Base-by-base conservation (phyloP, 1,140 invertebrate species). In the Trypoxylus dichotomus region DNA sequence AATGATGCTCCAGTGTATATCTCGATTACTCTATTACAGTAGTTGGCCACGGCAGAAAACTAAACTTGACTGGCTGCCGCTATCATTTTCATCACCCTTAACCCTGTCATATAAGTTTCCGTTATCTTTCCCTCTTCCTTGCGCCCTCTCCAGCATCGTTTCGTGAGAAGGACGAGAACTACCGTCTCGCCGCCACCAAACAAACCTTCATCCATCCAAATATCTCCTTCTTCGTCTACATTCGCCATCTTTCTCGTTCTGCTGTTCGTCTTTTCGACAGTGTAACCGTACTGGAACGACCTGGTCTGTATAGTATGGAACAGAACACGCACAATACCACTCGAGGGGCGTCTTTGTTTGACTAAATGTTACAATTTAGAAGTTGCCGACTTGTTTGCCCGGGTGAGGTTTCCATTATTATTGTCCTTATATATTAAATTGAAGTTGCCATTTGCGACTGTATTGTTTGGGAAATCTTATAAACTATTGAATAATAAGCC, bases 101-200 rank as follows among this genome's bases (percentile, higher is more conserved):
- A 86, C 85, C 85, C 85, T 85, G 85, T 86, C 85, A 86, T 86
- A 86, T 86, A 86, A 86, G 85, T 86, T 86, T 84, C 83, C 84
- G 84, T 86, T 86, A 86, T 86, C 84, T 84, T 74, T 58, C 74
- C 63, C 77, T 60, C 68, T 43, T 77, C 71, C 77, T 75, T 71
- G 60, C 73, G 37, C 74, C 77, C 73, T 75, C 74, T 75, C 74
- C 42, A 68, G 27, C 21, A 24, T 24, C 27, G 60, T n/a, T 54
- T 54, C 76, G 27, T 77, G 24, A 32, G 71, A n/a, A 27, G 25
- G 29, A 68, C 60, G 27, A 68, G 47, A 19, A 54, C 47, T 54
- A 54, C 1, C 47, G 15, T 54, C 47, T 54, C 72, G 63, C 29
- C 71, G 15, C 29, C 72, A 15, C 41, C 68, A 42, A 77, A 74